Percentiles rank a stretch among this genome's conserved stretches.
Evolutionary conservation across 2,797 vertebrate species (phyloP).

Genomic region (Paratrypauchen microcephalus): DNA sequence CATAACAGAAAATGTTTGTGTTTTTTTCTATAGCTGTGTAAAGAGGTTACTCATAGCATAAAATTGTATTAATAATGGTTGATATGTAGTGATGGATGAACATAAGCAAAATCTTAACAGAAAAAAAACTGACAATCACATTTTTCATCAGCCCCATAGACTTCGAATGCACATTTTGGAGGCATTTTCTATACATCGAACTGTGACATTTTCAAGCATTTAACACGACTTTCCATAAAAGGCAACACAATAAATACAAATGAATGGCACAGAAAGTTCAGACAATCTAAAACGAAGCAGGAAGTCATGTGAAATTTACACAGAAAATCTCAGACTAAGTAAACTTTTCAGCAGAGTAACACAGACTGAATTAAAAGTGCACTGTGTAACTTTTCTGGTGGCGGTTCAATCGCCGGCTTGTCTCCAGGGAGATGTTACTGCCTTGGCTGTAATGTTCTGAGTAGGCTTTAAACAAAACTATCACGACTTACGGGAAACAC

Average conservation of each 20-base stretch:
- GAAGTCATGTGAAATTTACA: conserved; percentile 61
- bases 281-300: conserved; percentile 66
- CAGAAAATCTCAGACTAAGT: conserved; percentile 22
- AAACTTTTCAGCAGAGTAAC: conserved; percentile 46
- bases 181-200: conserved; percentile 65
- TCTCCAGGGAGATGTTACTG: too few species aligned
- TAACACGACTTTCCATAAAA: conserved; percentile 53
- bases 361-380: conserved; percentile 34
- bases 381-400: not conserved
- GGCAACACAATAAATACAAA: conserved; percentile 76
- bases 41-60: conserved; percentile 36
- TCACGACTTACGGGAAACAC: too few species aligned
- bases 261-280: conserved; percentile 71
- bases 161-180: conserved; percentile 66
- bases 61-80: conserved; percentile 27
- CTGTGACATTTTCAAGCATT: conserved; percentile 67
- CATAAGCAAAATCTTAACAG: conserved; percentile 66
- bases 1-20: conserved; percentile 29
- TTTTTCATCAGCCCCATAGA: conserved; percentile 55
- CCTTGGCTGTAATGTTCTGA: too few species aligned
- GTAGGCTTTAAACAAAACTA: too few species aligned
- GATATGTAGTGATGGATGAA: conserved; percentile 19
- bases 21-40: conserved; percentile 54
- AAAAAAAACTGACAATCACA: conserved; percentile 45
- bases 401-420: too few species aligned